Percentiles rank a stretch among this genome's conserved stretches.
These are phyloP conservation scores for Tribolium freemani DNA, from an alignment of 2,888 invertebrate genomes.

Conservation along the genomic window DNA sequence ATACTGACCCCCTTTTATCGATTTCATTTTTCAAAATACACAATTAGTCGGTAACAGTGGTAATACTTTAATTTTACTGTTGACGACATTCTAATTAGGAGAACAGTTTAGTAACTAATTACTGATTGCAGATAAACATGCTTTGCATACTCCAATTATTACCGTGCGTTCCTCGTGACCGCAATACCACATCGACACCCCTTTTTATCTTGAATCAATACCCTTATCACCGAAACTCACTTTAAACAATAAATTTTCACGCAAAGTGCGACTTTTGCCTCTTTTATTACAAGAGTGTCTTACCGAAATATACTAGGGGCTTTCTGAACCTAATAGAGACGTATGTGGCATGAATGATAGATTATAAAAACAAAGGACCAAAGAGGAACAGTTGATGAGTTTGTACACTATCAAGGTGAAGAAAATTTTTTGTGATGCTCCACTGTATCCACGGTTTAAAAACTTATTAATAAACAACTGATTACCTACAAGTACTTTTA, in stretches of 20 bases:
- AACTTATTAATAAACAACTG: too few relatives aligned
- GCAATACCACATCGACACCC: not conserved
- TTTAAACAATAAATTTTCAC: slow-evolving; percentile 10
- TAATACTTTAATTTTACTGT: too few relatives aligned
- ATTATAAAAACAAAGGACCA: slow-evolving; percentile 10
- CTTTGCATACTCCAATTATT: slow-evolving; percentile 14
- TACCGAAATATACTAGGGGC: slow-evolving; percentile 17
- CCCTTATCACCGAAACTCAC: not conserved
- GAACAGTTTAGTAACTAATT: slow-evolving; percentile 5
- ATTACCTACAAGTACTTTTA: too few relatives aligned
- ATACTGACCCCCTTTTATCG: not conserved
- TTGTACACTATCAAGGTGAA: not conserved
- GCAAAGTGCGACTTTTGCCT: not conserved
- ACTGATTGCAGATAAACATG: slow-evolving; percentile 21
- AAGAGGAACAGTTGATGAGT: not conserved
- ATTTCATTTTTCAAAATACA: not conserved
- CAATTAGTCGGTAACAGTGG: not conserved
- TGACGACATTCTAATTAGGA: not conserved
- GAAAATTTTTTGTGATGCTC: too few relatives aligned
- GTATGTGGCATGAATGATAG: slow-evolving; percentile 25
- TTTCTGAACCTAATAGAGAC: slow-evolving; percentile 14
- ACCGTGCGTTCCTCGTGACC: slow-evolving; percentile 4
- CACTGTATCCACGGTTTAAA: too few relatives aligned
- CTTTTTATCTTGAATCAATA: not conserved
- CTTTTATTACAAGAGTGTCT: slow-evolving; percentile 19